phyloP scores from a whole-genome alignment of 2,888 invertebrate genomes.

The Fragum fragum region DNA sequence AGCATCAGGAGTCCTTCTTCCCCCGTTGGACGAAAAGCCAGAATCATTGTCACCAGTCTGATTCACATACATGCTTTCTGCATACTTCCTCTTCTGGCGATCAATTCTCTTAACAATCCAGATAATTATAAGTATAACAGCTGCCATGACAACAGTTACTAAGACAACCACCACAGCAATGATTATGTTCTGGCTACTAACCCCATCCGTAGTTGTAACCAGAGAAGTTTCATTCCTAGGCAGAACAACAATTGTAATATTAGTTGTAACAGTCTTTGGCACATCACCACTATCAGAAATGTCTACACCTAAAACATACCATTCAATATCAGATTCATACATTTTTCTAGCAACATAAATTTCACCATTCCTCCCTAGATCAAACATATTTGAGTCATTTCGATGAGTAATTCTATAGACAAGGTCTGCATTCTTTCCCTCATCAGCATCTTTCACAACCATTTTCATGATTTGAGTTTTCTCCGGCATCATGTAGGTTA shows the following conservation, averaged over 20 bases:
- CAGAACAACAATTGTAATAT: conserved; percentile 68
- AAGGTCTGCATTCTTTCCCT: conserved; percentile 74
- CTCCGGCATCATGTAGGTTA: conserved; percentile 74
- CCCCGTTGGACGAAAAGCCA: conserved; percentile 46
- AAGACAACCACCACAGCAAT: conserved; percentile 79
- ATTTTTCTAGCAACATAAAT: conserved; percentile 61
- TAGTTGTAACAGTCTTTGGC: conserved; percentile 60
- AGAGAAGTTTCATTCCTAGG: conserved; percentile 66
- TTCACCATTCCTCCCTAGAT: conserved; percentile 69
- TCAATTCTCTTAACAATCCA: conserved; percentile 76
- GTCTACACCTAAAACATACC: conserved; percentile 70
- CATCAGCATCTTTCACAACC: conserved; percentile 75
- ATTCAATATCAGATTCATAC: conserved; percentile 63
- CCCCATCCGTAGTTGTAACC: conserved; percentile 28
- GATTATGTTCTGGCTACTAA: conserved; percentile 68
- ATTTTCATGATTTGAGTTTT: conserved; percentile 74
- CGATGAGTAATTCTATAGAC: conserved; percentile 73
- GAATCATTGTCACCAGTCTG: conserved; percentile 48
- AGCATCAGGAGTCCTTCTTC: conserved; percentile 45
- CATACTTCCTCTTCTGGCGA: conserved; percentile 65
- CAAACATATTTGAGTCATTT: conserved; percentile 71
- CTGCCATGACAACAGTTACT: conserved; percentile 76
- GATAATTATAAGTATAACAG: conserved; percentile 76
- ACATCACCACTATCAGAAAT: conserved; percentile 75
- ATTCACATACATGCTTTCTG: conserved; percentile 33